Conservation (phyloP, 2,797 vertebrate genomes). For the Pagetopsis macropterus region DNA sequence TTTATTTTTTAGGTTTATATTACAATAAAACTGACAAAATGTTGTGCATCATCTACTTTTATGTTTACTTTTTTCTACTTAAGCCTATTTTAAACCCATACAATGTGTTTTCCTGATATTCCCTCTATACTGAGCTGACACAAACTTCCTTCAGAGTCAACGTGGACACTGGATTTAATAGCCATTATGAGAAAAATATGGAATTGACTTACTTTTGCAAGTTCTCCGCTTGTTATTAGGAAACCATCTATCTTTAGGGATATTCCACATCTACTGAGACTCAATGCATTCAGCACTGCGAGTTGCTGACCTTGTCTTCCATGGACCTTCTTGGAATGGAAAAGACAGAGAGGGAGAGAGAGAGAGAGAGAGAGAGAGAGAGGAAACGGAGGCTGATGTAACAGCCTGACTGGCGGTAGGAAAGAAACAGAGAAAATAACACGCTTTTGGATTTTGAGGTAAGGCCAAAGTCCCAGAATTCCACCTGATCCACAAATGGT, state of each 20-base stretch:
- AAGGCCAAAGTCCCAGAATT: conserved; percentile 90
- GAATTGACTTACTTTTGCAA: conserved; percentile 67
- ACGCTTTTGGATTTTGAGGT: conserved; percentile 87
- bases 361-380: conserved; percentile 35
- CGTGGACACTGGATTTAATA: background rate
- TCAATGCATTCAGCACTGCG: conserved; percentile 46
- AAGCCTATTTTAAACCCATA: background rate
- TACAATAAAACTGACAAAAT: background rate
- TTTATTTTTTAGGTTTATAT: background rate
- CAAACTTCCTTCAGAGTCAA: conserved; percentile 21
- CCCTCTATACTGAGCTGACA: background rate
- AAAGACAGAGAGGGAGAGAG: conserved; percentile 47
- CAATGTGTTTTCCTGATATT: conserved; percentile 21
- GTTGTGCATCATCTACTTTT: too few relatives aligned
- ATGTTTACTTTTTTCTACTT: too few relatives aligned
- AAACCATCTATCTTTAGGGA: conserved; percentile 63
- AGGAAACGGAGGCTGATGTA: conserved; percentile 73
- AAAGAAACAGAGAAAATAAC: conserved; percentile 81
- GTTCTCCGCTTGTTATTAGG: conserved; percentile 47
- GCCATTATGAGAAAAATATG: conserved; percentile 23
- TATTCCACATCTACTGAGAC: conserved; percentile 70
- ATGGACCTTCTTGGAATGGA: conserved; percentile 63
- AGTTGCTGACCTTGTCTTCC: conserved; percentile 68
- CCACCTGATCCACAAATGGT: conserved; percentile 92
- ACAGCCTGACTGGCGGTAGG: conserved; percentile 64